Base-by-base conservation (phyloP, 2,888 invertebrate genomes). In the Thysanoteuthis rhombus region DNA sequence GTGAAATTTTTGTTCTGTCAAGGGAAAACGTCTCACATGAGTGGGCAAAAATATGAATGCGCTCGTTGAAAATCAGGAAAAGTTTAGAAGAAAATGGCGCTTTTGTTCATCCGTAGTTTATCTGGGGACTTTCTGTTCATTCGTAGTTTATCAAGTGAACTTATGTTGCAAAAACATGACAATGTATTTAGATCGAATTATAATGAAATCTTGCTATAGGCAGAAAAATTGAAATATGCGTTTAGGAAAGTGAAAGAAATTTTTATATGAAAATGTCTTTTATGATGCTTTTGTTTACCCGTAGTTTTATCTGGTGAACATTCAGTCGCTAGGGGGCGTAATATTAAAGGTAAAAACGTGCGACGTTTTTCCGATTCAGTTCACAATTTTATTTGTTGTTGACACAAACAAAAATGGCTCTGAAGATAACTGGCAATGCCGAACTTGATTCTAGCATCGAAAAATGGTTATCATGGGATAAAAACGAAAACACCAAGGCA, bases 401-500 rank as follows among this genome's bases (percentile, higher is more conserved):
- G 75, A 92, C 42, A n/a, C n/a, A n/a, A n/a, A n/a, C n/a, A n/a
- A n/a, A n/a, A 39, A 92, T 92, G 92, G 92, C 92, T 1, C 19
- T 10, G 1, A 28, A 42, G 32, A 92, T n/a, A 28, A 92, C 92
- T 40, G 92, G 92, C 40, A 92, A 40, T 42, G 19, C 25, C 10
- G 92, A 92, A 3, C 92, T 92, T 8, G 92, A 92, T 45, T 32
- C 92, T 10, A 32, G 45, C 32, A 92, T 92, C 12, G 92, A 92
- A 45, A 42, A 92, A 32, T 92, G 92, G 92, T n/a, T 92, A 39
- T 92, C 45, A n/a, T 92, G 92, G 92, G 92, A 92, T 32, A 92
- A 97, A 97, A 97, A 97, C 97, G 97, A 97, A 42, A 97, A 97
- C 92, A 98, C 98, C 0, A 97, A 97, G 16, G 96, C 97, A 45